Conservation (phyloP, 2,888 invertebrate genomes). For the Drosophila sordidula region DNA sequence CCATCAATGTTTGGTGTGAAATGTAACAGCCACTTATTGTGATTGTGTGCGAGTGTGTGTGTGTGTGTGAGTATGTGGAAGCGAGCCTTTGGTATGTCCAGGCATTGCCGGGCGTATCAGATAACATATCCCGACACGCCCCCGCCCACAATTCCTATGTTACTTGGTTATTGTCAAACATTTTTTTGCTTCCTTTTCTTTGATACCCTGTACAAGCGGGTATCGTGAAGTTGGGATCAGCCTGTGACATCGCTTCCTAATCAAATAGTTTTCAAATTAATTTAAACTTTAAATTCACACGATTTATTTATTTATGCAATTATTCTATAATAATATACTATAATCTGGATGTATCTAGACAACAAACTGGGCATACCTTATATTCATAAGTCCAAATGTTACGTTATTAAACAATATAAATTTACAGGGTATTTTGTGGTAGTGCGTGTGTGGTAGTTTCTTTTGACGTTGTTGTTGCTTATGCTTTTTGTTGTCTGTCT, state of each 20-base stretch:
- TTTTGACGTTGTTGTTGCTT: constrained; percentile 54
- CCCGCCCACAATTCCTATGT: background rate
- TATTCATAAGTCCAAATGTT: too few species aligned
- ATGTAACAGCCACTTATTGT: constrained; percentile 81
- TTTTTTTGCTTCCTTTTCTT: background rate
- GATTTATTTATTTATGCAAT: too few species aligned
- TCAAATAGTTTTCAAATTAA: too few species aligned
- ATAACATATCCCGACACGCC: constrained; percentile 37
- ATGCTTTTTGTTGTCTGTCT: constrained; percentile 52
- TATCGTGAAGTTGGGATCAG: background rate
- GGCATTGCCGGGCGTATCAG: constrained; percentile 59
- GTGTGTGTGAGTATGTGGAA: constrained; percentile 5
- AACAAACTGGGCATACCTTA: too few species aligned
- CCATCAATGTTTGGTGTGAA: constrained; percentile 78
- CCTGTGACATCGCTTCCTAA: too few species aligned
- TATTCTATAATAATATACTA: too few species aligned
- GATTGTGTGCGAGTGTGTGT: constrained; percentile 59
- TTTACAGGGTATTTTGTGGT: background rate
- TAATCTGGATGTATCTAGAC: too few species aligned
- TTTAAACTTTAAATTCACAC: too few species aligned
- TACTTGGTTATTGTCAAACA: background rate
- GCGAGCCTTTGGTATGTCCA: constrained; percentile 15
- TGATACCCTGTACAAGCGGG: constrained; percentile 1
- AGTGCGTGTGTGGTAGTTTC: background rate
- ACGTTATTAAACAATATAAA: too few species aligned